Conservation (phyloP, 2,797 vertebrate genomes). For the Oreortyx pictus region DNA sequence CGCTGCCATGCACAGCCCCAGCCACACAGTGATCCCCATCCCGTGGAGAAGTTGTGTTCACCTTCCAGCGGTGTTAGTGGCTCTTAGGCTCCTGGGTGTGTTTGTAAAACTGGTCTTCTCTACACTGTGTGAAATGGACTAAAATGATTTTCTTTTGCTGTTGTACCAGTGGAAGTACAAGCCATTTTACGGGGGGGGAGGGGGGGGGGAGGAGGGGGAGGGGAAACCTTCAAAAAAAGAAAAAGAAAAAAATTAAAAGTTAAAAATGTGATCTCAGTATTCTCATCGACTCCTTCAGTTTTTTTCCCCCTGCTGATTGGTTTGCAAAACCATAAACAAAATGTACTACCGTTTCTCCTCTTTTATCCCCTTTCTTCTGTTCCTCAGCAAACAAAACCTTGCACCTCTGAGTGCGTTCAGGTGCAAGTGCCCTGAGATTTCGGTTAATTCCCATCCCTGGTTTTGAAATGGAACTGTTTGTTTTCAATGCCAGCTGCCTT, state of each 20-base stretch:
- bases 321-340: background rate
- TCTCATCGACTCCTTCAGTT: conserved; percentile 61
- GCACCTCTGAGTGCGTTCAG: conserved; percentile 29
- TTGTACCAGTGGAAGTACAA: conserved; percentile 84
- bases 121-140: conserved; percentile 73
- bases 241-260: conserved; percentile 34
- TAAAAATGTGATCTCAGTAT: conserved; percentile 77
- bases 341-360: background rate
- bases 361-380: background rate
- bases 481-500: conserved; percentile 63
- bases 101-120: conserved; percentile 80
- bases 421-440: conserved; percentile 49
- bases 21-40: background rate
- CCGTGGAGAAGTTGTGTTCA: background rate
- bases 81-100: conserved; percentile 72
- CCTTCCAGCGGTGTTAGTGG: conserved; percentile 52
- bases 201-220: background rate
- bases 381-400: background rate
- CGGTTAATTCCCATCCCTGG: conserved; percentile 13
- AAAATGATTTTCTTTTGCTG: conserved; percentile 72
- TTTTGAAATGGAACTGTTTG: conserved; percentile 59
- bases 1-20: background rate
- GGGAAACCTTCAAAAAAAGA: background rate
- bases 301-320: background rate
- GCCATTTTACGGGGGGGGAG: conserved; percentile 78